phyloP scores from a whole-genome alignment of 1,140 invertebrate species.

The Drosophila nasuta region DNA sequence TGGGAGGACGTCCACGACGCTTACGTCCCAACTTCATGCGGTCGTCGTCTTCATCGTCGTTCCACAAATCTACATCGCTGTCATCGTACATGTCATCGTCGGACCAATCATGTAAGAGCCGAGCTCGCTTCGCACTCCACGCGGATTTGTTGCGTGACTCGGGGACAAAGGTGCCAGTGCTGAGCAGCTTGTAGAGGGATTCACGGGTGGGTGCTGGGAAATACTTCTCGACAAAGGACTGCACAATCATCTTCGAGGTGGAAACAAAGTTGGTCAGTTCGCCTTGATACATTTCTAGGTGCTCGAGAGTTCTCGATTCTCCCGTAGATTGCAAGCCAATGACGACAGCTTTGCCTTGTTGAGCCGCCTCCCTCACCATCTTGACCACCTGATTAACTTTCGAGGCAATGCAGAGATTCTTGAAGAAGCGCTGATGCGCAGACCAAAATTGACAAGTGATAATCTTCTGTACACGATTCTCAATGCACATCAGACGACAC shows the following conservation, averaged over 20 bases:
- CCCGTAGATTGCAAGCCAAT: conserved; percentile 99
- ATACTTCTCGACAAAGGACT: conserved; percentile 97
- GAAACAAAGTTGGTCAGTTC: conserved; percentile 99
- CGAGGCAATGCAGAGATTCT: conserved; percentile 99
- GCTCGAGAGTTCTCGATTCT: conserved; percentile 97
- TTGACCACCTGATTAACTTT: conserved; percentile 95
- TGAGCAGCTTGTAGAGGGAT: conserved; percentile 88
- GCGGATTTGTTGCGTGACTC: conserved; percentile 30
- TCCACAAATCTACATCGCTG: conserved; percentile 72
- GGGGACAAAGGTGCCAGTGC: conserved; percentile 77
- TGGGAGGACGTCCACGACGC: conserved; percentile 69
- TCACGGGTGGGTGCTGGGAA: conserved; percentile 96
- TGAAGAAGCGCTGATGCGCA: conserved; percentile 99
- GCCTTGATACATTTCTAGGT: conserved; percentile 96
- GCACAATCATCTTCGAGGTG: conserved; percentile 97
- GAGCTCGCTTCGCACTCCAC: conserved; percentile 23
- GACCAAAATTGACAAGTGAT: conserved; percentile 99
- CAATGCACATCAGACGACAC: conserved; percentile 95
- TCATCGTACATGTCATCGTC: conserved; percentile 64
- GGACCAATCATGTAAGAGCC: conserved; percentile 38
- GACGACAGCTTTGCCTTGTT: conserved; percentile 98
- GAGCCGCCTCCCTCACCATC: conserved; percentile 94
- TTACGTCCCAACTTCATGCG: conserved; percentile 88
- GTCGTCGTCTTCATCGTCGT: conserved; percentile 86
- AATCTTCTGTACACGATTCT: conserved; percentile 95